Evolutionary conservation across 2,888 invertebrate genomes (phyloP), one percentile per base, ranked within the genome.

Genomic region (Zelleria hepariella): DNA sequence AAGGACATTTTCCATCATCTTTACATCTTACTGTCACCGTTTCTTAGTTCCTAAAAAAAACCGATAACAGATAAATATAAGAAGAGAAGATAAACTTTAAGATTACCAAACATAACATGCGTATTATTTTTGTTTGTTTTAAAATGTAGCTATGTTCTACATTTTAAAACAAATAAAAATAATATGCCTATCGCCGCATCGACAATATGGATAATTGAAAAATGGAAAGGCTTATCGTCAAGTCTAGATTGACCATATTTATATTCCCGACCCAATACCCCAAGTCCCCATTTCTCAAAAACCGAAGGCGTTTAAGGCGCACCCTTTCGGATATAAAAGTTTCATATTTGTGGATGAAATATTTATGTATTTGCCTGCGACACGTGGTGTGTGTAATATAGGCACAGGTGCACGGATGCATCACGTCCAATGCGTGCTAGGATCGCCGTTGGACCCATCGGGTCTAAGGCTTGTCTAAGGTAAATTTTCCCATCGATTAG

Each of bases 371-470:
- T 63, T 66, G 62, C 65, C 65, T 67, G 67, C 65, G 65, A 63
- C 63, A 66, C 68, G 65, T 67, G 70, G 65, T 65, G 66, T 61
- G 67, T 63, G 63, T 61, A 69, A 68, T 67, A 64, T 61, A 68
- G 66, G 65, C 74, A 65, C 78, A 80, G 78, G 80, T 80, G 79
- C 76, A 76, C 69, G 68, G 73, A 73, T 75, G 73, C 71, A 74
- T 64, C 71, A 68, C 68, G 72, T 71, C 32, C 32, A 58, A 57
- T 67, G 67, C 68, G 66, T 69, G 60, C 64, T 42, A 42, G 32
- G 32, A 42, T 42, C 15, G 32, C 15, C 15, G 2, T 10, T 42
- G 15, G 15, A 42, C 32, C 32, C 32, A 42, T 42, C 32, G 32
- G 15, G 32, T 15, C 15, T 10, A 10, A 10, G 32, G 3, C 32